Percentiles rank a stretch among this genome's conserved stretches.
These are phyloP conservation scores for Chaetophractus vellerosus DNA, from an alignment of 2,797 vertebrate genomes.

Conservation along the genomic window DNA sequence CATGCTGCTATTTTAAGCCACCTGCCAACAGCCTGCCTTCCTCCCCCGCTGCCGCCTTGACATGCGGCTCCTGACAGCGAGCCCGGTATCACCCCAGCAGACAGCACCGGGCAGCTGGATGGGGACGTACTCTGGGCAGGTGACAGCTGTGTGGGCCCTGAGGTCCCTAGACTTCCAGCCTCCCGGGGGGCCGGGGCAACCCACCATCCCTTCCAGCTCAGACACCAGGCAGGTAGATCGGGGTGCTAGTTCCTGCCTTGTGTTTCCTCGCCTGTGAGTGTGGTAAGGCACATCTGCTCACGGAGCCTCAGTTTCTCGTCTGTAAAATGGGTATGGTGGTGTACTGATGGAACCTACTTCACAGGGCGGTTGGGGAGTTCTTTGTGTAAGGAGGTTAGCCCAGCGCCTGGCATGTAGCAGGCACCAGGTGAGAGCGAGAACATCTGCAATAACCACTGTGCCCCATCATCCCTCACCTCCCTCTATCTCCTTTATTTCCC, in stretches of 20 bases:
- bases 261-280: fast-evolving
- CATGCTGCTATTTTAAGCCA: slow-evolving; percentile 67
- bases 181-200: neutral
- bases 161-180: slow-evolving; percentile 42
- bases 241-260: fast-evolving
- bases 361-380: neutral
- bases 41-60: slow-evolving; percentile 39
- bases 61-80: slow-evolving; percentile 53
- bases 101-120: neutral
- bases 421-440: neutral
- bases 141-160: neutral
- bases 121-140: neutral
- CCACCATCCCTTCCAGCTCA: neutral
- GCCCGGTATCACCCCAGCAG: neutral
- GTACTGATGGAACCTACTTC: neutral
- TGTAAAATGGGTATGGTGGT: neutral
- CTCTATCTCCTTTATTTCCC: neutral
- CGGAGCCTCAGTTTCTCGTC: neutral
- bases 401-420: neutral
- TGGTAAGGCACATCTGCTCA: neutral
- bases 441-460: fast-evolving
- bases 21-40: slow-evolving; percentile 72
- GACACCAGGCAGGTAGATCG: neutral
- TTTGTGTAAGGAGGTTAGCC: fast-evolving
- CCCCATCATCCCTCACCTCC: fast-evolving